Evolutionary conservation across 2,888 invertebrate genomes (phyloP).

Genomic region (Panzeria rudis): DNA sequence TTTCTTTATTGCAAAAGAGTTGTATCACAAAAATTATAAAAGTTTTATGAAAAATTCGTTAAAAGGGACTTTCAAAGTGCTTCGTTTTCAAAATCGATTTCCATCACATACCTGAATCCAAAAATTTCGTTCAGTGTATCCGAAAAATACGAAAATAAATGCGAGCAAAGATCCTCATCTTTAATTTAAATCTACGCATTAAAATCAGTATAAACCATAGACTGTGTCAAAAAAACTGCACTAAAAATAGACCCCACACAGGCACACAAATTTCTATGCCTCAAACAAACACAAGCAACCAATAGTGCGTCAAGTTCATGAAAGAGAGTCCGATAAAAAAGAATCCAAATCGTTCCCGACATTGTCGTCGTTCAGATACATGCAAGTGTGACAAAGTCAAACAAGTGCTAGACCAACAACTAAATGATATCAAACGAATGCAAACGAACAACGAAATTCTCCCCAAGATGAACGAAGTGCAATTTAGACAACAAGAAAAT

Average conservation of each 20-base stretch:
- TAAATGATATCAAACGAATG: conserved; percentile 46
- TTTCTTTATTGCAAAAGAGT: no score
- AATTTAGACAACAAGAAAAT: conserved; percentile 20
- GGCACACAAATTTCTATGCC: neutral
- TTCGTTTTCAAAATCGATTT: no score
- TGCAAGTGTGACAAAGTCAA: conserved; percentile 60
- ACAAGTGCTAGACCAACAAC: conserved; percentile 17
- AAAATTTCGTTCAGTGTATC: conserved; percentile 24
- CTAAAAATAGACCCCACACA: conserved; percentile 54
- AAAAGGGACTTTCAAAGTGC: no score
- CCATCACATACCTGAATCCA: no score
- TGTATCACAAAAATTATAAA: no score
- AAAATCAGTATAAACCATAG: conserved; percentile 41
- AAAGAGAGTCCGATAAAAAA: conserved; percentile 48
- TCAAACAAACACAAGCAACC: conserved; percentile 7
- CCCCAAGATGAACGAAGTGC: conserved; percentile 62
- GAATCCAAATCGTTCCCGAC: conserved; percentile 26
- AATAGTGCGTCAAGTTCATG: conserved; percentile 63
- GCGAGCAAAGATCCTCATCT: conserved; percentile 47
- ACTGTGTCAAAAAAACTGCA: conserved; percentile 61
- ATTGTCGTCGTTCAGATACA: conserved; percentile 43
- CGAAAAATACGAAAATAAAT: neutral
- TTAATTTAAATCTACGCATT: conserved; percentile 32
- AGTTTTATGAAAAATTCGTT: no score
- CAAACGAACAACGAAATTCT: conserved; percentile 55